phyloP scores from a whole-genome alignment of 2,888 invertebrate genomes.

The Campaea margaritaria region DNA sequence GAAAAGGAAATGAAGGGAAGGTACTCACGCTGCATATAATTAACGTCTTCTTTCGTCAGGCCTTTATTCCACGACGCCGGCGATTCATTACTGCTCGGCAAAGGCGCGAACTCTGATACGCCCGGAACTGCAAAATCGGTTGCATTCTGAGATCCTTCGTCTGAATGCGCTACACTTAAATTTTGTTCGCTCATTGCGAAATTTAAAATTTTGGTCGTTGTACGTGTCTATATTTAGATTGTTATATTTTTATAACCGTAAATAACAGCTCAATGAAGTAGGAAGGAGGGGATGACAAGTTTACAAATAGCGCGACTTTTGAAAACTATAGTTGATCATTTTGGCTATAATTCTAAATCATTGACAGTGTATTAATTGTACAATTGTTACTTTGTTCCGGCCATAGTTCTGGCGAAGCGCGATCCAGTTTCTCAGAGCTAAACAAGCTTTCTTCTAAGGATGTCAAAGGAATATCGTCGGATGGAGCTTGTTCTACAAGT shows the following conservation, averaged over 20 bases:
- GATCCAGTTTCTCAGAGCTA: slow-evolving; percentile 95
- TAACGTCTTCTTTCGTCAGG: slow-evolving; percentile 90
- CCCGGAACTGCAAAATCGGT: slow-evolving; percentile 91
- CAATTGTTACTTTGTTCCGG: slow-evolving; percentile 94
- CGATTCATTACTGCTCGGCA: slow-evolving; percentile 84
- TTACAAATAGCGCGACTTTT: slow-evolving; percentile 75
- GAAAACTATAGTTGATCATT: slow-evolving; percentile 52
- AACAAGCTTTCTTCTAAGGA: slow-evolving; percentile 90
- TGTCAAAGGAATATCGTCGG: slow-evolving; percentile 81
- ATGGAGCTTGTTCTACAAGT: slow-evolving; percentile 72
- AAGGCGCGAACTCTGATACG: slow-evolving; percentile 92
- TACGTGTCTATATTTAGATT: too few relatives aligned
- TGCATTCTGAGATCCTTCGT: slow-evolving; percentile 64
- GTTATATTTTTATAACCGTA: slow-evolving; percentile 64
- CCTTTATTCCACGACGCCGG: slow-evolving; percentile 88
- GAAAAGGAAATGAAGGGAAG: background rate
- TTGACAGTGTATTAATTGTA: slow-evolving; percentile 8
- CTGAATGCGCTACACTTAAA: slow-evolving; percentile 54
- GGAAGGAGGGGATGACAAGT: slow-evolving; percentile 72
- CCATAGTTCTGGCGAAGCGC: slow-evolving; percentile 98
- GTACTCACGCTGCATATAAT: slow-evolving; percentile 91
- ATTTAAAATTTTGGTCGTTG: slow-evolving; percentile 68
- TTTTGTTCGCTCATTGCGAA: slow-evolving; percentile 68
- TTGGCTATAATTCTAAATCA: slow-evolving; percentile 14
- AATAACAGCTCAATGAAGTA: slow-evolving; percentile 53